phyloP scores from a whole-genome alignment of 2,113 vertebrate genomes.

The Limnothrissa miodon region DNA sequence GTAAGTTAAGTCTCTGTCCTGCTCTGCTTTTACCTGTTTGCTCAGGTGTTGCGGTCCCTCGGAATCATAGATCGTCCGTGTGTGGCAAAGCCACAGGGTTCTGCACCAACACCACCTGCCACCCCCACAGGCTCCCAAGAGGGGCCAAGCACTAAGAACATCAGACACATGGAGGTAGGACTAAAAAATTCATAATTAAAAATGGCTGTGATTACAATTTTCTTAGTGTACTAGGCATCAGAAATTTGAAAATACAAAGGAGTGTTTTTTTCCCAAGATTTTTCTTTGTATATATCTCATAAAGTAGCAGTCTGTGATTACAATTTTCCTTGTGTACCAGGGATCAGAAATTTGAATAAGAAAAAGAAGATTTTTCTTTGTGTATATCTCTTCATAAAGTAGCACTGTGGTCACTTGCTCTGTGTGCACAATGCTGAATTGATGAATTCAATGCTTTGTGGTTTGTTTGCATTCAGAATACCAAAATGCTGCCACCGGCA shows the following conservation, averaged over 20 bases:
- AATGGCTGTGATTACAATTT: not conserved
- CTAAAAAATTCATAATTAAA: no score
- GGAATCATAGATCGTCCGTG: conserved; percentile 72
- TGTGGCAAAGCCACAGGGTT: conserved; percentile 60
- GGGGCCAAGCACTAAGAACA: conserved; percentile 59
- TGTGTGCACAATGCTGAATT: not conserved
- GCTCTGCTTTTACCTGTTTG: no score
- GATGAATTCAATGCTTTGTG: not conserved
- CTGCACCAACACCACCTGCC: conserved; percentile 47
- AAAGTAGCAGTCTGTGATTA: no score
- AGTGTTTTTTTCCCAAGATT: no score
- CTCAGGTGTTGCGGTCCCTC: conserved; percentile 68
- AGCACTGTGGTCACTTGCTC: no score
- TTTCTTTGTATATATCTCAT: no score
- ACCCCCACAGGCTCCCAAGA: not conserved
- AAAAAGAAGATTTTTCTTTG: no score
- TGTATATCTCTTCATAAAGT: no score
- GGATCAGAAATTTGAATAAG: no score
- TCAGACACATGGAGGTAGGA: conserved; percentile 69
- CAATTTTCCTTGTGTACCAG: no score
- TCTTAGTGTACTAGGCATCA: not conserved
- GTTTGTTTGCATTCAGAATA: conserved; percentile 56
- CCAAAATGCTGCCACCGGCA: conserved; percentile 71
- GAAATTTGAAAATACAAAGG: no score
- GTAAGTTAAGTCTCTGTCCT: not conserved